Evolutionary conservation across 2,113 vertebrate genomes (phyloP).

Genomic region (Montifringilla adamsi): DNA sequence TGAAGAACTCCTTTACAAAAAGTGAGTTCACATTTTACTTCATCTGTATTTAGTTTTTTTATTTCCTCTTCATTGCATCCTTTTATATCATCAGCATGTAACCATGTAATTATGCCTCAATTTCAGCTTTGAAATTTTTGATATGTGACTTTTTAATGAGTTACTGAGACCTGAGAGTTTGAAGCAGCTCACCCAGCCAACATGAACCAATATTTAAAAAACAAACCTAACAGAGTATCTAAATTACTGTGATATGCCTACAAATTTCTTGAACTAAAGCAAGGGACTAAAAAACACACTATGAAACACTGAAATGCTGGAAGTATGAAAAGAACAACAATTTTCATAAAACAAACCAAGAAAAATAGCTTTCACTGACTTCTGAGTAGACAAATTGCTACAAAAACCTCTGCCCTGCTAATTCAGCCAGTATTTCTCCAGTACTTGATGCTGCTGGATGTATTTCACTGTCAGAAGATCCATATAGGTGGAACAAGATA

Average conservation of each 20-base stretch:
- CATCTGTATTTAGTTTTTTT: neutral
- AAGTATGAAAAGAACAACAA: neutral
- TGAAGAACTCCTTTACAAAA: neutral
- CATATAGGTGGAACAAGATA: neutral
- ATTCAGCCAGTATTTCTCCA: neutral
- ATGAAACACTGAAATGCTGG: neutral
- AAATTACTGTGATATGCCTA: neutral
- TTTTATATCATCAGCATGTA: neutral
- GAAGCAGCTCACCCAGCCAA: neutral
- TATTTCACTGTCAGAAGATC: neutral
- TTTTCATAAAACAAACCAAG: neutral
- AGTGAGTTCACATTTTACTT: neutral
- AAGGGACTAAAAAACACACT: neutral
- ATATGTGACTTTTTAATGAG: neutral
- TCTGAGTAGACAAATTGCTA: neutral
- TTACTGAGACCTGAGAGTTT: neutral
- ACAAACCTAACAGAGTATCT: neutral
- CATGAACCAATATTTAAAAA: neutral
- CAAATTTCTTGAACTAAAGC: neutral
- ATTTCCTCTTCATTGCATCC: neutral
- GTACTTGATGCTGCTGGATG: neutral
- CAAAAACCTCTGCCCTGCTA: neutral
- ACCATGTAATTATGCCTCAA: neutral
- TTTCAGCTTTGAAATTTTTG: neutral
- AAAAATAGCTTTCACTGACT: neutral